Percentiles rank a stretch among this genome's conserved stretches.
Conservation (phyloP, 2,888 invertebrate genomes). For the Chydorus sphaericus region DNA sequence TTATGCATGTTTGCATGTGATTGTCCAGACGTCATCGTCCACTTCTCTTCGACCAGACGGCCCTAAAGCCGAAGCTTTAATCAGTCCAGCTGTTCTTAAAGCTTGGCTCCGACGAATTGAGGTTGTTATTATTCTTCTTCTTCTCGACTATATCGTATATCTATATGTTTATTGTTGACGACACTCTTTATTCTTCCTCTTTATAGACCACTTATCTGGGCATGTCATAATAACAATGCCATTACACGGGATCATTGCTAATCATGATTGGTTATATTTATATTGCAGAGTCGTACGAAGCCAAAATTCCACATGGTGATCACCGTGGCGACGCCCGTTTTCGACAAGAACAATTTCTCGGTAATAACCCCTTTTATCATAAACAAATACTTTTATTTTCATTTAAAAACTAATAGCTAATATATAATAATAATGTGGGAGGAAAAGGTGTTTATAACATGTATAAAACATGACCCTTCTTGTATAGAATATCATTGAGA, state of each 20-base stretch:
- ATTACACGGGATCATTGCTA: not conserved
- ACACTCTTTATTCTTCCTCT: no score
- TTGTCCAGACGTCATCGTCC: not conserved
- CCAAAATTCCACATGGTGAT: conserved; percentile 30
- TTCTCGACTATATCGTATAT: not conserved
- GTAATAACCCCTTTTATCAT: no score
- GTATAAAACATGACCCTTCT: conserved; percentile 6
- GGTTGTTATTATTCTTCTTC: conserved; percentile 10
- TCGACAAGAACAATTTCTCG: conserved; percentile 32
- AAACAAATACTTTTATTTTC: no score
- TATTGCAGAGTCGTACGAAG: not conserved
- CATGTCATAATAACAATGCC: no score
- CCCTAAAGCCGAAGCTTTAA: conserved; percentile 12
- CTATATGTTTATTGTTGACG: not conserved
- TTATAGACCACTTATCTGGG: no score
- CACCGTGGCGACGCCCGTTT: conserved; percentile 37
- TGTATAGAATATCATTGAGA: conserved; percentile 82
- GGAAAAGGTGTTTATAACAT: not conserved
- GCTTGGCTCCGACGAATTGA: conserved; percentile 5
- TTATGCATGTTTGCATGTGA: not conserved
- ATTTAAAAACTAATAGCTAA: no score
- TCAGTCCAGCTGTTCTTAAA: not conserved
- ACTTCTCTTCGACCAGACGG: not conserved
- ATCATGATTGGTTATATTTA: not conserved
- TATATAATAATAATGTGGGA: not conserved